phyloP scores from a whole-genome alignment of 2,113 vertebrate species.

The Hydropotes inermis region DNA sequence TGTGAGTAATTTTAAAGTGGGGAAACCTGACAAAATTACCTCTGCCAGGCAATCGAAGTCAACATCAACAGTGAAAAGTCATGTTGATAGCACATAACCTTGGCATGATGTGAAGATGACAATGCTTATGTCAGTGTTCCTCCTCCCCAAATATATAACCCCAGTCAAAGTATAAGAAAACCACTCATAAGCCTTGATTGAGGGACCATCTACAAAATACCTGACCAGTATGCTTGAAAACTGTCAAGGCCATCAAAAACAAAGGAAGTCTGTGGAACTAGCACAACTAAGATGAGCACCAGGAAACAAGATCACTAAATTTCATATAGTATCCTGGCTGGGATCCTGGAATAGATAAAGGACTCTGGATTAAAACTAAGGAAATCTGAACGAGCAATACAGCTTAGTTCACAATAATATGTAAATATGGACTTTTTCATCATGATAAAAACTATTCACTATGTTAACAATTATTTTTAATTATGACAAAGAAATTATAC shows the following conservation, averaged over 20 bases:
- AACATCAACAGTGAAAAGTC: not conserved
- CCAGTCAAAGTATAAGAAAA: not conserved
- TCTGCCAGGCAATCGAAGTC: not conserved
- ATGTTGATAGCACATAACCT: not conserved
- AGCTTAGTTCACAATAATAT: not conserved
- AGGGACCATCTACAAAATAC: not conserved
- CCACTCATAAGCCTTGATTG: not conserved
- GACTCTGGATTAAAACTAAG: not conserved
- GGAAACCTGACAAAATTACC: not conserved
- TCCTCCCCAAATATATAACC: not conserved
- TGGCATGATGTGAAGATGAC: not conserved
- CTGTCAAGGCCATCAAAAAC: not conserved
- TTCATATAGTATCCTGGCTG: not conserved
- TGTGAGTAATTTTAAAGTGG: not conserved
- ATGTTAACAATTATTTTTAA: not conserved
- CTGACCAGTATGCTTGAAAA: not conserved
- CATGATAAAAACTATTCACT: not conserved
- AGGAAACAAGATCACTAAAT: not conserved
- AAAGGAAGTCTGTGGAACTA: not conserved
- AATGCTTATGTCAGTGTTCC: not conserved
- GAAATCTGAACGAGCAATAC: not conserved
- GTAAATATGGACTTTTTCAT: not conserved
- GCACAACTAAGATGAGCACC: not conserved
- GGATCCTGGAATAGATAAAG: not conserved
- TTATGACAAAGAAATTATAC: not conserved